A percentile compares a stretch with the other conserved stretches of the same genome.
Conservation (phyloP, 92 coral and sea anemone genomes). For the Blastomussa wellsi region DNA sequence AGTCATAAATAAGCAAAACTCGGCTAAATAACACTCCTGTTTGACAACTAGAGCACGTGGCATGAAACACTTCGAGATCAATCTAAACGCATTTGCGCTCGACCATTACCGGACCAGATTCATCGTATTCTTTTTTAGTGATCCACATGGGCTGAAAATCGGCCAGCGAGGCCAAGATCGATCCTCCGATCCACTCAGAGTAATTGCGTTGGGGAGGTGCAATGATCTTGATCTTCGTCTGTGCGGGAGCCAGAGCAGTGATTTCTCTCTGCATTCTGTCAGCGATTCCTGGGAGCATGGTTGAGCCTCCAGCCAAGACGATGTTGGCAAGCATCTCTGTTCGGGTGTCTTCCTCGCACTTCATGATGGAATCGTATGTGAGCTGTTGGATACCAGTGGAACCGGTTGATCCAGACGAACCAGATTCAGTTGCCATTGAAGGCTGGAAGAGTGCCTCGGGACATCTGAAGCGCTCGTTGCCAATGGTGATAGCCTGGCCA, state of each 20-base stretch:
- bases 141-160: constrained; percentile 63
- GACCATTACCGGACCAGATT: constrained; percentile 55
- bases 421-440: constrained; percentile 73
- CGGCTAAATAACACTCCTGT: no score
- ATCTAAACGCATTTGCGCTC: constrained; percentile 50
- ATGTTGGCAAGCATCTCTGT: constrained; percentile 59
- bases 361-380: constrained; percentile 71
- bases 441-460: constrained; percentile 93
- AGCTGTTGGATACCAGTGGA: constrained; percentile 91
- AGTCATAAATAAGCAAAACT: no score
- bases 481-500: constrained; percentile 90
- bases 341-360: constrained; percentile 50
- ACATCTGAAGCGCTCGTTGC: constrained; percentile 92
- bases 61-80: neutral
- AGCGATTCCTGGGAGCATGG: constrained; percentile 65
- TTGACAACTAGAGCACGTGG: no score
- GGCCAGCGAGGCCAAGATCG: constrained; percentile 59
- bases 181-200: constrained; percentile 67
- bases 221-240: constrained; percentile 56
- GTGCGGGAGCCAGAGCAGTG: constrained; percentile 44
- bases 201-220: constrained; percentile 52
- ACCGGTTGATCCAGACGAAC: constrained; percentile 34
- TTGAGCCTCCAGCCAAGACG: constrained; percentile 90
- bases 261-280: constrained; percentile 56
- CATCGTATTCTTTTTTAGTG: constrained; percentile 56